These are phyloP conservation scores for Dicentrarchus labrax DNA, from an alignment of 2,113 vertebrate species.

Conservation along the genomic window DNA sequence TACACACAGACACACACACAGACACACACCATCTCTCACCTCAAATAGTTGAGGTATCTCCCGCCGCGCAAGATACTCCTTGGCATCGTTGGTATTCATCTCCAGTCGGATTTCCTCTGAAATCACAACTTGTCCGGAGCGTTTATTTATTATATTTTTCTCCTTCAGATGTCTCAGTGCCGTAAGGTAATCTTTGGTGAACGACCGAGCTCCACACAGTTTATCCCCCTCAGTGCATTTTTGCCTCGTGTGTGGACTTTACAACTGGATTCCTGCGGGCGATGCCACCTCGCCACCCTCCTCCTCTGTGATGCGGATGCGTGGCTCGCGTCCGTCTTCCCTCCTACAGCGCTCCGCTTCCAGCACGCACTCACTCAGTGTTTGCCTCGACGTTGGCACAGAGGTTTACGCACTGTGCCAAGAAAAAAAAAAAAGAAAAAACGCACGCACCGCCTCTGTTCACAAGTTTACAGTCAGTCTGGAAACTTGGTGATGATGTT, in stretches of 20 bases:
- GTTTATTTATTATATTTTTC: not conserved
- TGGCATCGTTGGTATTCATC: constrained; percentile 94
- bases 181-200: constrained; percentile 40
- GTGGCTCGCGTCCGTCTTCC: constrained; percentile 30
- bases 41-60: constrained; percentile 98
- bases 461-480: not conserved
- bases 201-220: constrained; percentile 27
- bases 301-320: constrained; percentile 55
- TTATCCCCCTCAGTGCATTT: constrained; percentile 73
- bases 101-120: constrained; percentile 55
- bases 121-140: constrained; percentile 61
- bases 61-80: constrained; percentile 94
- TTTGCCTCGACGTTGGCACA: constrained; percentile 51
- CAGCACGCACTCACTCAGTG: constrained; percentile 19
- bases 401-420: constrained; percentile 57
- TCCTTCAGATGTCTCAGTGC: constrained; percentile 20
- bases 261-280: constrained; percentile 71
- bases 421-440: constrained; percentile 1
- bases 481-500: not conserved
- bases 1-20: not conserved
- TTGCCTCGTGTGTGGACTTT: constrained; percentile 65
- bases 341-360: constrained; percentile 45
- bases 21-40: constrained; percentile 82
- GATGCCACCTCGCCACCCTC: constrained; percentile 50
- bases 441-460: constrained; percentile 45